Evolutionary conservation across 2,113 vertebrate species (phyloP).

Genomic region (Eonycteris spelaea): DNA sequence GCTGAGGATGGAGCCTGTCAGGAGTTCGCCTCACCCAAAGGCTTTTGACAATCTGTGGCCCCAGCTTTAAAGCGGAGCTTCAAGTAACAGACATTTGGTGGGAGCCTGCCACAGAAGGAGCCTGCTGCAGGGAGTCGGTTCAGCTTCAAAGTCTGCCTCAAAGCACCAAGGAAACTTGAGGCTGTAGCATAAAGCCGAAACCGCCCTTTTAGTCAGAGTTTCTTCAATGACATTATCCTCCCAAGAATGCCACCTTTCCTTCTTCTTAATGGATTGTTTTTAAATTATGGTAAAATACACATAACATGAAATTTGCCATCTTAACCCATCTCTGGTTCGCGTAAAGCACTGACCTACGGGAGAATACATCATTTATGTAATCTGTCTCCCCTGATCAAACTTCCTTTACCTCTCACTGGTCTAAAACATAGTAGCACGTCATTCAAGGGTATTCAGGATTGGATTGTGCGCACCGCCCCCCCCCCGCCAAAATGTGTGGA

Average conservation of each 20-base stretch:
- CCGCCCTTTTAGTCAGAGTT: not conserved
- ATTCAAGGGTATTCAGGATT: not conserved
- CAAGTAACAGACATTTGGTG: not conserved
- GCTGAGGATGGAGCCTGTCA: not conserved
- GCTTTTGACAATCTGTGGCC: not conserved
- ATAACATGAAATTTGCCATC: not conserved
- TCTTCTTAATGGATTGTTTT: not conserved
- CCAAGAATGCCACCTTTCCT: not conserved
- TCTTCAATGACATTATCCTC: not conserved
- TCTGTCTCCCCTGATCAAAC: not conserved
- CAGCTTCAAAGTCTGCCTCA: not conserved
- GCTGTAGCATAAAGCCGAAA: not conserved
- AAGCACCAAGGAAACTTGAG: not conserved
- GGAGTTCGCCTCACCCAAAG: not conserved
- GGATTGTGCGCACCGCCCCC: too few relatives aligned
- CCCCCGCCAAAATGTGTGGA: not conserved
- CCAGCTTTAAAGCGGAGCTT: not conserved
- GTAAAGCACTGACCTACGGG: not conserved
- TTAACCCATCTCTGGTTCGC: not conserved
- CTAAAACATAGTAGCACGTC: not conserved
- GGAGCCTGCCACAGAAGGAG: not conserved
- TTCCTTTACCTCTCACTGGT: not conserved
- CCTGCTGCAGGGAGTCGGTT: not conserved
- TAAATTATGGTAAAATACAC: not conserved
- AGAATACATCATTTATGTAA: not conserved